phyloP scores from a whole-genome alignment of 2,113 vertebrate genomes.

The Eclectus roratus region DNA sequence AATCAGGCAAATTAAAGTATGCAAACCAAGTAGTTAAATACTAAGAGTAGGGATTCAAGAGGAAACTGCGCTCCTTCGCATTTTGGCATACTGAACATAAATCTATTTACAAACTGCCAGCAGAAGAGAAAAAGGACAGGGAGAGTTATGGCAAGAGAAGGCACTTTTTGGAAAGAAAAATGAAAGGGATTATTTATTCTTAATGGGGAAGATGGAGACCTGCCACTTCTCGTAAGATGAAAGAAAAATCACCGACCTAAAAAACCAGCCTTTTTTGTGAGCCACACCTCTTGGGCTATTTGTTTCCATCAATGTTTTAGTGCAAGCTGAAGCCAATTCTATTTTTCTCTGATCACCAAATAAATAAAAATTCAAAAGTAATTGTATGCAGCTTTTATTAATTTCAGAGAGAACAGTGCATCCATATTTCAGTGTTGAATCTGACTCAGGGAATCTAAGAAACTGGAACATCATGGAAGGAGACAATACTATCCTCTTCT shows the following conservation, averaged over 20 bases:
- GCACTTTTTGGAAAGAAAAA: neutral
- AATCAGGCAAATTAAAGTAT: conserved; percentile 55
- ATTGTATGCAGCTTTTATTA: neutral
- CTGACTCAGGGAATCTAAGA: neutral
- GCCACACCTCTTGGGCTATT: neutral
- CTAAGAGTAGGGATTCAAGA: neutral
- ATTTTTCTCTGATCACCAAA: neutral
- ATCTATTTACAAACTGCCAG: neutral
- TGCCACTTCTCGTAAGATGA: neutral
- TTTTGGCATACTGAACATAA: neutral
- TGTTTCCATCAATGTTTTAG: neutral
- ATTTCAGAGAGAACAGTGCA: neutral
- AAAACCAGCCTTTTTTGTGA: neutral
- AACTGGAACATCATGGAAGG: neutral
- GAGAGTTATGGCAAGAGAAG: neutral
- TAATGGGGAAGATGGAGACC: neutral
- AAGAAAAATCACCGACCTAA: neutral
- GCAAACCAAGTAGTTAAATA: neutral
- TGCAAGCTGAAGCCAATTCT: neutral
- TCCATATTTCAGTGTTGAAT: neutral
- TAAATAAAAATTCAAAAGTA: neutral
- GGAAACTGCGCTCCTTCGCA: neutral
- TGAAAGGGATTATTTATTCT: neutral
- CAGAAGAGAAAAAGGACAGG: neutral
- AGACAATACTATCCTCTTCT: neutral